Evolutionary conservation across 2,113 vertebrate species (phyloP), one percentile per base, ranked within the genome.

Genomic region (Jacana jacana): DNA sequence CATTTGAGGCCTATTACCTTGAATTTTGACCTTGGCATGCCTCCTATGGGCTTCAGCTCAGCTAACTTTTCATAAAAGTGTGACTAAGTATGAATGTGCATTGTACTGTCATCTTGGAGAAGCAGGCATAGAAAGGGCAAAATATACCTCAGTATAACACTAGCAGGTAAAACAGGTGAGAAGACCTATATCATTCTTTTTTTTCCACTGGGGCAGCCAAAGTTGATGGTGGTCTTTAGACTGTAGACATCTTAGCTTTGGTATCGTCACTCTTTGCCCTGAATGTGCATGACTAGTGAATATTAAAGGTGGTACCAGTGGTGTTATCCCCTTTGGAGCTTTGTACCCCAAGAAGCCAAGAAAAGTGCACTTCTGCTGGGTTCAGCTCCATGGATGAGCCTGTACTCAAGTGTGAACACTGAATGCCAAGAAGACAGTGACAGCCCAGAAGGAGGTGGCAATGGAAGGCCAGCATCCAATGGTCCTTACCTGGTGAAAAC

Each of bases 381-480:
- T 48, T 73, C 20, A 65, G 44, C 22, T 69, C 55, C 49, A 28
- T 0, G 2, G 60, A 3, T 22, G 40, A 44, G 4, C 40, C 25
- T 17, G 8, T 31, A n/a, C 27, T 89, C 0, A 1, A 73, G 37
- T 1, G 1, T 14, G 27, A 70, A 11, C 14, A 5, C 39, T 5
- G 17, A 61, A 37, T 48, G 30, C 22, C 37, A 33, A 58, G 44
- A 87, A 55, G 12, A 42, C 20, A 61, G 14, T 6, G n/a, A n/a
- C n/a, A n/a, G n/a, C 66, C 44, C 42, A 70, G 40, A 49, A 66
- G n/a, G 39, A 54, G 22, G 44, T 44, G 28, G 24, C 0, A 2
- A 76, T 60, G 80, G 65, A 52, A 58, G 22, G n/a, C 46, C 20
- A 77, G 20, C 9, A 12, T 58, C 35, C 40, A 51, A 30, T 30